Evolutionary conservation across 2,888 invertebrate genomes (phyloP).

Genomic region (Aleiodes testaceus): DNA sequence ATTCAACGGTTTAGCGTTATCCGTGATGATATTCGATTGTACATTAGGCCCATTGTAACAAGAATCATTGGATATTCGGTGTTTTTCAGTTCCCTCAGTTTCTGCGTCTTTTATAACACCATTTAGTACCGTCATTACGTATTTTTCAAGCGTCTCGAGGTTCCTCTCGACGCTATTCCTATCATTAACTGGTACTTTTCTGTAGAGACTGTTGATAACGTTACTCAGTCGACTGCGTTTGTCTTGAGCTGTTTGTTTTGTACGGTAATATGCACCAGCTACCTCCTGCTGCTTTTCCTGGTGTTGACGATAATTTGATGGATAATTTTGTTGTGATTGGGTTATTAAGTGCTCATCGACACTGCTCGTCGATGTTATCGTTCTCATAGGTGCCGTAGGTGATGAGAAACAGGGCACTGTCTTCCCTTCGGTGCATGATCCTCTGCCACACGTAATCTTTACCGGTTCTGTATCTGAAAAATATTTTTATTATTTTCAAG

Average conservation of each 20-base stretch:
- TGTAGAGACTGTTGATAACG: constrained; percentile 69
- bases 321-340: constrained; percentile 4
- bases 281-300: constrained; percentile 36
- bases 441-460: constrained; percentile 64
- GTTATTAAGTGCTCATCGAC: constrained; percentile 62
- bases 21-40: constrained; percentile 39
- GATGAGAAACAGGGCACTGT: constrained; percentile 55
- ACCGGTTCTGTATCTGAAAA: constrained; percentile 61
- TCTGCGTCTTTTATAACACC: constrained; percentile 69
- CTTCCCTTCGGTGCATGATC: constrained; percentile 57
- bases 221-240: constrained; percentile 69
- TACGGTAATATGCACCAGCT: constrained; percentile 48
- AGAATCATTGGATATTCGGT: constrained; percentile 23
- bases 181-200: constrained; percentile 62
- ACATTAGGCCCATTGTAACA: constrained; percentile 33
- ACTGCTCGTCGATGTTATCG: constrained; percentile 69
- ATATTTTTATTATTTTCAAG: constrained; percentile 4
- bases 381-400: constrained; percentile 55
- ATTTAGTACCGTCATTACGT: constrained; percentile 70
- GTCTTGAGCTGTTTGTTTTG: constrained; percentile 64
- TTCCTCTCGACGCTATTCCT: constrained; percentile 63
- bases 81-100: constrained; percentile 37
- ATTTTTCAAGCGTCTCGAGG: constrained; percentile 67
- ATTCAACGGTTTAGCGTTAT: constrained; percentile 32
- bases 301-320: constrained; percentile 20